A percentile compares a stretch with the other conserved stretches of the same genome.
Evolutionary conservation across 2,888 invertebrate genomes (phyloP).

Genomic region (Clivina fossor): DNA sequence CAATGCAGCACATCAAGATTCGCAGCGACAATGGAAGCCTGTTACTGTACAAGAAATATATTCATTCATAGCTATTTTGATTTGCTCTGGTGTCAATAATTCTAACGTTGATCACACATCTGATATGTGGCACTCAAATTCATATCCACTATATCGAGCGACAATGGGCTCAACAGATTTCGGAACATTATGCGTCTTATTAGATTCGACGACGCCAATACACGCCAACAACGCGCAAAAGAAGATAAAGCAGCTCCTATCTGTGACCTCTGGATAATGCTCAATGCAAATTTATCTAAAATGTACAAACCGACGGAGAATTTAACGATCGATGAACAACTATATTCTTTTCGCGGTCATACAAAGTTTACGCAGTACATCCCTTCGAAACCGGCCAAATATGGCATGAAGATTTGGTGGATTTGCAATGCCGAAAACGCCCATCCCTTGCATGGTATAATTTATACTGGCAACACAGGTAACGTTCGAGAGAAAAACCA

Average conservation of each 20-base stretch:
- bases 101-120: background rate
- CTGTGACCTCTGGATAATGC: constrained; percentile 40
- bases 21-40: background rate
- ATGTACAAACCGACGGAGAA: constrained; percentile 41
- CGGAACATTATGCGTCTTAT: constrained; percentile 41
- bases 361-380: too few relatives aligned
- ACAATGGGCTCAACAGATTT: constrained; percentile 39
- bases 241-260: constrained; percentile 42
- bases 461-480: constrained; percentile 42
- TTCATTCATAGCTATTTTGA: background rate
- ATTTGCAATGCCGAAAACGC: too few relatives aligned
- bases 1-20: background rate
- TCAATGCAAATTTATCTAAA: constrained; percentile 42
- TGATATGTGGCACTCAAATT: background rate
- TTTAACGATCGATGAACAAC: constrained; percentile 44
- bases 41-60: constrained; percentile 1
- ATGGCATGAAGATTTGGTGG: constrained; percentile 43
- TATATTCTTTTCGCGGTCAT: too few relatives aligned
- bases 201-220: constrained; percentile 43
- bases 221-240: constrained; percentile 38
- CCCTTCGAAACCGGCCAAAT: constrained; percentile 34
- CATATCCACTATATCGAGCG: background rate
- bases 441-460: constrained; percentile 40
- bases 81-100: background rate
- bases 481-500: constrained; percentile 2